Conservation (phyloP, 2,888 invertebrate genomes). For the Dynastes maya region DNA sequence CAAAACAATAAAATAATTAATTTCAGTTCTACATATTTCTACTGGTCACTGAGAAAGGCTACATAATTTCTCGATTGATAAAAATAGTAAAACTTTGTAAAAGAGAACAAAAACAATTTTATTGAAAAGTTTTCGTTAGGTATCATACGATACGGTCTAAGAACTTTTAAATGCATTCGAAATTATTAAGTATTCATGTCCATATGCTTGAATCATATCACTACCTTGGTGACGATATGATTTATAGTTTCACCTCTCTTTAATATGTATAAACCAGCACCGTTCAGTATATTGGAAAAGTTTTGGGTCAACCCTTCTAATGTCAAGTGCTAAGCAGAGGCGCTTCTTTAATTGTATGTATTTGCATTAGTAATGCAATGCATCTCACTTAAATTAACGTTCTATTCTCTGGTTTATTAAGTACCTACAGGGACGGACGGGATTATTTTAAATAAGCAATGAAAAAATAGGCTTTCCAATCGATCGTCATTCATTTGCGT, state of each 20-base stretch:
- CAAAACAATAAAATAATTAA: too few species aligned
- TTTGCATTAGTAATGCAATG: conserved; percentile 35
- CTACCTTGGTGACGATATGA: conserved; percentile 2
- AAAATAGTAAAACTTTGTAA: too few species aligned
- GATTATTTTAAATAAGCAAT: background rate
- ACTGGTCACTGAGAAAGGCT: too few species aligned
- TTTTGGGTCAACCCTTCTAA: conserved; percentile 31
- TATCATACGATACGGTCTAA: too few species aligned
- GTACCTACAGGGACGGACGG: background rate
- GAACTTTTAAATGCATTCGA: too few species aligned
- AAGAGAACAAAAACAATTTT: too few species aligned
- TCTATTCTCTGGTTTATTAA: background rate
- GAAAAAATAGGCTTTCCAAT: background rate
- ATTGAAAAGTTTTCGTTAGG: too few species aligned
- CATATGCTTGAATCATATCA: background rate
- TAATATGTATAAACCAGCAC: conserved; percentile 32
- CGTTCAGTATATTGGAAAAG: conserved; percentile 42
- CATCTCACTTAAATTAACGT: background rate
- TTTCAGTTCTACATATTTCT: too few species aligned
- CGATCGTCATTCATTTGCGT: background rate
- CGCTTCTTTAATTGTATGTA: conserved; percentile 43
- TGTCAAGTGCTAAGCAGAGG: conserved; percentile 19
- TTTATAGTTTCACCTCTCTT: conserved; percentile 13
- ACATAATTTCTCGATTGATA: too few species aligned
- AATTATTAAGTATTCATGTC: too few species aligned